phyloP scores from a whole-genome alignment of 2,888 invertebrate species.

The Boloria selene region DNA sequence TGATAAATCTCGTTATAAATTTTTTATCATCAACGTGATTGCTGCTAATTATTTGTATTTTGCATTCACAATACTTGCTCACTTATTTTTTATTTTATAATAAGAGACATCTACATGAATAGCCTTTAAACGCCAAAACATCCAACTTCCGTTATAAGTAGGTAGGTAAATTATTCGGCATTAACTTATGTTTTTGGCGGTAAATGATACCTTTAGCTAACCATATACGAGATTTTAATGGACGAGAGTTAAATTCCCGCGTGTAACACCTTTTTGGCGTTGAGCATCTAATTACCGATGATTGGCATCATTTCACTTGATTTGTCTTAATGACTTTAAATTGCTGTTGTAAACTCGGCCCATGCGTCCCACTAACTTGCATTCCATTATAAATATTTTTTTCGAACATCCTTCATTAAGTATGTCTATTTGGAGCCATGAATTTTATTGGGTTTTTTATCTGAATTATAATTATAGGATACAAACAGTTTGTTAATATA shows the following conservation, averaged over 20 bases:
- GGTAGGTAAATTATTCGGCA: conserved; percentile 29
- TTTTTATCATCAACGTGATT: conserved; percentile 1
- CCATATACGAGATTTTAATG: conserved; percentile 61
- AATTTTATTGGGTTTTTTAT: conserved; percentile 13
- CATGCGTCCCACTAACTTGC: conserved; percentile 54
- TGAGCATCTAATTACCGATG: conserved; percentile 71
- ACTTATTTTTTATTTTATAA: neutral
- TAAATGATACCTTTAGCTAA: conserved; percentile 57
- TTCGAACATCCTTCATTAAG: conserved; percentile 45
- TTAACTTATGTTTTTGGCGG: conserved; percentile 58
- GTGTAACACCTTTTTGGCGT: conserved; percentile 75
- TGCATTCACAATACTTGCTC: neutral
- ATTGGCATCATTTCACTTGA: conserved; percentile 70
- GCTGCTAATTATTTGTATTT: neutral
- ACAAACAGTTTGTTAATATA: conserved; percentile 21
- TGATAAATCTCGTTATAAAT: neutral
- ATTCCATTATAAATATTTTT: conserved; percentile 38
- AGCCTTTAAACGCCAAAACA: conserved; percentile 16
- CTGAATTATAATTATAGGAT: conserved; percentile 12
- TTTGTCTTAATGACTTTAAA: conserved; percentile 76
- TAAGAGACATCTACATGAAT: conserved; percentile 14
- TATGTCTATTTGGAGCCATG: conserved; percentile 27
- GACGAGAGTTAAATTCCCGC: conserved; percentile 49
- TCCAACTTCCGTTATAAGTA: conserved; percentile 25
- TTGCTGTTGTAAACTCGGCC: conserved; percentile 61